These are phyloP conservation scores for Gulo gulo DNA, from an alignment of 2,113 vertebrate genomes.

Conservation along the genomic window DNA sequence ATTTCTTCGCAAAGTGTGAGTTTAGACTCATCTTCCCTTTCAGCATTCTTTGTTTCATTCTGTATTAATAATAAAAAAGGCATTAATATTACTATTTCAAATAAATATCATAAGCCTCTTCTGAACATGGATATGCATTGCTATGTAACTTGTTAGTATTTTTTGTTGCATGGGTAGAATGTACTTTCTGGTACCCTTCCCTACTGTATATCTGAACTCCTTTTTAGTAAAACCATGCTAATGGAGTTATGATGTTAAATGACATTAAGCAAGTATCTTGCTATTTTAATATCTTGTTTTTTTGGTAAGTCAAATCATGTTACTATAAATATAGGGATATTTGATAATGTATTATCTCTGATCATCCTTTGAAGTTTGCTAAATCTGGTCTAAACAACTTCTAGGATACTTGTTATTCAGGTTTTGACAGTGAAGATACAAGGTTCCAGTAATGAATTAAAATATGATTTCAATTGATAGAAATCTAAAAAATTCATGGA, in stretches of 20 bases:
- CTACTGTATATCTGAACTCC: not conserved
- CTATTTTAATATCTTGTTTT: not conserved
- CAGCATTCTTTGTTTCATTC: conserved; percentile 39
- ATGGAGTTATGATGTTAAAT: not conserved
- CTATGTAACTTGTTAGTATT: not conserved
- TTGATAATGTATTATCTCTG: not conserved
- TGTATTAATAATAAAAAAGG: conserved; percentile 48
- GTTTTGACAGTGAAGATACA: not conserved
- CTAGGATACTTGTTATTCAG: not conserved
- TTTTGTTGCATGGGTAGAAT: not conserved
- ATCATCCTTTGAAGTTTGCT: not conserved
- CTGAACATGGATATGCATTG: not conserved
- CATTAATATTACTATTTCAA: not conserved
- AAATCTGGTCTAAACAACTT: not conserved
- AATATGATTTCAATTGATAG: not conserved
- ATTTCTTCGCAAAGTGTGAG: conserved; percentile 47
- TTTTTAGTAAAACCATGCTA: not conserved
- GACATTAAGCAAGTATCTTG: not conserved
- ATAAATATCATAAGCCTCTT: not conserved
- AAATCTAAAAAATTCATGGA: not conserved
- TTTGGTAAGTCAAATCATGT: not conserved
- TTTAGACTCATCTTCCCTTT: conserved; percentile 40
- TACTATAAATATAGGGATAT: not conserved
- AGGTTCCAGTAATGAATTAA: not conserved
- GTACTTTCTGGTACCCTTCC: not conserved